Base-by-base conservation (phyloP, 2,888 invertebrate species). In the Aplocera efformata region DNA sequence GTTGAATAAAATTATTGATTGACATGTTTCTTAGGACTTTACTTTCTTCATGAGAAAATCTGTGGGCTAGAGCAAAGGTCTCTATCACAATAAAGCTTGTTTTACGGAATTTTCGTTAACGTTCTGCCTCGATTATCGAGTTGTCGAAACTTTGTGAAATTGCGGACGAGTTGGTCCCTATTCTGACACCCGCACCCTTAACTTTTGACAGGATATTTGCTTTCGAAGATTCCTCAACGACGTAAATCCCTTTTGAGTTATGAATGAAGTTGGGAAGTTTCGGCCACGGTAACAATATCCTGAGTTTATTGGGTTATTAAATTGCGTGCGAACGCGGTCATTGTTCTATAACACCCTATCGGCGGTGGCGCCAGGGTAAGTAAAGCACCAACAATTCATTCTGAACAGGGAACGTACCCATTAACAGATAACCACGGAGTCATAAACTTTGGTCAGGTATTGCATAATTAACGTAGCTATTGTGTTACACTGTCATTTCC, bases 261-360 rank as follows among this genome's bases (percentile, higher is more conserved):
- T 75, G 74, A 74, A 75, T 75, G 75, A 63, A 17, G 53, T 56
- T 56, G 45, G 35, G 37, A 47, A 58, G 42, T 39, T 48, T 52
- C 41, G 46, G 56, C 50, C 34, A 39, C 35, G 55, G 59, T 56
- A 58, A 60, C 63, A 69, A 67, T 63, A 62, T 56, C 53, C 47
- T 32, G 46, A 33, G 56, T 68, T 72, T 75, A 70, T 75, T 72
- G 66, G 65, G 61, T 60, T 61, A 61, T 61, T 68, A 68, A 66
- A 73, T 68, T 70, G 68, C 61, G 62, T 65, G 71, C 59, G 57
- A 64, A 60, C 58, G 46, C 44, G 56, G 49, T 40, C 36, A 60
- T 63, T 66, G 60, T 62, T 49, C 49, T 51, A 39, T 53, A 46
- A 49, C 50, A 46, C 53, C 55, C 58, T 63, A 63, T 68, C 63